These are phyloP conservation scores for Caerostris darwini DNA, from an alignment of 1,140 invertebrate genomes.

Conservation along the genomic window DNA sequence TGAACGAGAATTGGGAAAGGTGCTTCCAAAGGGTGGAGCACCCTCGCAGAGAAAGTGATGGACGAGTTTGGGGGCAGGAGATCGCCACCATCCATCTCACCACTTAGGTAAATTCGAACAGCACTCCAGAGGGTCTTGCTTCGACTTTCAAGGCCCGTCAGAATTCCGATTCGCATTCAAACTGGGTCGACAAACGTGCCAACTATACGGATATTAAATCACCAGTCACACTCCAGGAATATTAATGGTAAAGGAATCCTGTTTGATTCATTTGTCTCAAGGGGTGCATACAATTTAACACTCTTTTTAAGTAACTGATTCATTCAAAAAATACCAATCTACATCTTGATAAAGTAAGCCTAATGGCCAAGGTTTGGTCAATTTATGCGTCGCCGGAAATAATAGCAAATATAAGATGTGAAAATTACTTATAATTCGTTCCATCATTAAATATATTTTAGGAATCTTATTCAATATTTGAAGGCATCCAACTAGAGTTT, in stretches of 20 bases:
- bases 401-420: too few species aligned
- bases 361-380: too few species aligned
- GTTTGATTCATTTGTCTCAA: background rate
- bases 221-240: background rate
- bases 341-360: too few species aligned
- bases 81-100: slow-evolving; percentile 13
- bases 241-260: background rate
- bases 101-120: slow-evolving; percentile 6
- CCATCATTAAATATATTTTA: too few species aligned
- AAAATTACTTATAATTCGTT: too few species aligned
- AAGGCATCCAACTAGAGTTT: too few species aligned
- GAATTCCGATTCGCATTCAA: background rate
- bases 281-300: too few species aligned
- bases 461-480: too few species aligned
- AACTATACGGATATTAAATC: background rate
- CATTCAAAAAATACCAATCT: too few species aligned
- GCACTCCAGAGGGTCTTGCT: background rate
- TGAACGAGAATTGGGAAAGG: background rate
- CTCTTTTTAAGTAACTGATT: too few species aligned
- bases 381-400: too few species aligned
- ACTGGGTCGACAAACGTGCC: background rate
- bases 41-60: slow-evolving; percentile 14
- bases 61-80: slow-evolving; percentile 2
- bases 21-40: slow-evolving; percentile 21
- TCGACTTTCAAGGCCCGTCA: background rate